Conservation (phyloP, 1,140 invertebrate species). For the Lepidurus couesii region DNA sequence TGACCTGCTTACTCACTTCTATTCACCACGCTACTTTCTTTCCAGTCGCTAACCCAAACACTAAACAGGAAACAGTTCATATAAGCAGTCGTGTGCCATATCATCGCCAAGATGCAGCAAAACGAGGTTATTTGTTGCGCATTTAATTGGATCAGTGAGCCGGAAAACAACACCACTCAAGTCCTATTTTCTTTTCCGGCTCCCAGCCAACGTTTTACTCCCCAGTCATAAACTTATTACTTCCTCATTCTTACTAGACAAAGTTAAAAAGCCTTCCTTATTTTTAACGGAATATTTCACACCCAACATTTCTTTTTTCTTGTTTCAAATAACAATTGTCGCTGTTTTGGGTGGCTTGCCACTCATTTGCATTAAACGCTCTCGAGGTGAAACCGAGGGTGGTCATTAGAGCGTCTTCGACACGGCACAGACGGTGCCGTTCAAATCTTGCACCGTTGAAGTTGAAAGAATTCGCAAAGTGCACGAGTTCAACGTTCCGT, state of each 20-base stretch:
- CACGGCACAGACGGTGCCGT: background rate
- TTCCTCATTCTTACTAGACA: background rate
- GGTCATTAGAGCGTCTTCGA: too few species aligned
- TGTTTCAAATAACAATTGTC: background rate
- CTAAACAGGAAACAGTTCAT: background rate
- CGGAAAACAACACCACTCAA: slow-evolving; percentile 2
- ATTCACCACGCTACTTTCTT: background rate
- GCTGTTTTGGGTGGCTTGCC: background rate
- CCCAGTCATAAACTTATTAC: background rate
- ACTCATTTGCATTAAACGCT: background rate
- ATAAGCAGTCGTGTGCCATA: background rate
- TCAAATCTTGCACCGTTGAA: background rate
- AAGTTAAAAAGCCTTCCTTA: too few species aligned
- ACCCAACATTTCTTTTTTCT: background rate
- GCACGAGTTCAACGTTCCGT: too few species aligned
- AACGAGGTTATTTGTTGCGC: background rate
- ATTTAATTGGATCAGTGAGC: slow-evolving; percentile 8
- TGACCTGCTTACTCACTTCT: background rate
- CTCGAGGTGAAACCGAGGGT: too few species aligned
- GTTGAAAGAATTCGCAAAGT: background rate
- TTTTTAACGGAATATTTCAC: background rate
- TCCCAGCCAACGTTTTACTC: background rate
- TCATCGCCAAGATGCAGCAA: slow-evolving; percentile 12
- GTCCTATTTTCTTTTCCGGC: background rate
- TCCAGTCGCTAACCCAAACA: background rate